Conservation (phyloP, 2,888 invertebrate species). For the Abrostola triplasia region DNA sequence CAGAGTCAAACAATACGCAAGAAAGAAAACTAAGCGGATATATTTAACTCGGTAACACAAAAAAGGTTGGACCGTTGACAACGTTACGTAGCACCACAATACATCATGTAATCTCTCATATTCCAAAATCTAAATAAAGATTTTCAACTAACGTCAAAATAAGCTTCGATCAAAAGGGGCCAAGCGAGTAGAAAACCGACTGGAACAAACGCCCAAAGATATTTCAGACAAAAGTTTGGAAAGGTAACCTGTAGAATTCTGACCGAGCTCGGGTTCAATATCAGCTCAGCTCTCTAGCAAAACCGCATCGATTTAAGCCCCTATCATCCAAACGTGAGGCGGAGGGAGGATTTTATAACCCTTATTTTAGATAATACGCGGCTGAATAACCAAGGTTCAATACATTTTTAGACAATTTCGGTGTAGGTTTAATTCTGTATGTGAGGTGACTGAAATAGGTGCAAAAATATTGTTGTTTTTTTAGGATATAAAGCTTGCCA, state of each 20-base stretch:
- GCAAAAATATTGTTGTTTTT: too few species aligned
- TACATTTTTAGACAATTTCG: background rate
- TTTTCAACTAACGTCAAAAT: background rate
- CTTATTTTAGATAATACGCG: slow-evolving; percentile 35
- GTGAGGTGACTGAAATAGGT: background rate
- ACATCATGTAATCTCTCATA: slow-evolving; percentile 27
- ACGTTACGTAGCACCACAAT: slow-evolving; percentile 23
- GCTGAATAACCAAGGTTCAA: slow-evolving; percentile 16
- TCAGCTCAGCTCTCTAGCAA: slow-evolving; percentile 34
- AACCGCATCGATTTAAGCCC: slow-evolving; percentile 53
- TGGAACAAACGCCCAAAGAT: slow-evolving; percentile 12
- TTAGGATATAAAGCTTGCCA: too few species aligned
- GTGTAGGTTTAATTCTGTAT: background rate
- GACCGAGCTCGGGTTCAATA: slow-evolving; percentile 15
- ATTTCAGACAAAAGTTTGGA: slow-evolving; percentile 20
- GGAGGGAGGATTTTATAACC: slow-evolving; percentile 27
- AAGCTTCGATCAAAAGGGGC: background rate
- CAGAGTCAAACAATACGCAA: slow-evolving; percentile 5
- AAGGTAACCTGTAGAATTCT: slow-evolving; percentile 31
- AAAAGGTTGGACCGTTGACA: slow-evolving; percentile 41
- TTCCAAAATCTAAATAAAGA: slow-evolving; percentile 8
- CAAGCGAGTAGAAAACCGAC: background rate
- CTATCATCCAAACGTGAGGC: slow-evolving; percentile 36
- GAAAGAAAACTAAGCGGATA: background rate
- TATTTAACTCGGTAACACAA: slow-evolving; percentile 31